Conservation (phyloP, 2,113 vertebrate genomes). For the Falco punctatus region DNA sequence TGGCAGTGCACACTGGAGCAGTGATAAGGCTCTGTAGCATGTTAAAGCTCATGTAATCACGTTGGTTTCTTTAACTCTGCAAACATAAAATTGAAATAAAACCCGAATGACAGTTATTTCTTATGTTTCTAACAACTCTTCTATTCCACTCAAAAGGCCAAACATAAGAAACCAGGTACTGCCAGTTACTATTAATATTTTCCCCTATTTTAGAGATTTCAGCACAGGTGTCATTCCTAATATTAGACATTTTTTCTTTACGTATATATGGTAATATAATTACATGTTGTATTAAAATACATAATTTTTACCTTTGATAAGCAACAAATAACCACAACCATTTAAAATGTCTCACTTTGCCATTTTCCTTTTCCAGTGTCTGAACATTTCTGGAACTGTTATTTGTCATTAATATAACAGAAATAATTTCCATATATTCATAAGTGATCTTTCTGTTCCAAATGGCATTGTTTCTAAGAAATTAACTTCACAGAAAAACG, state of each 20-base stretch:
- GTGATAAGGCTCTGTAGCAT: not conserved
- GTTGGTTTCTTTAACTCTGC: not conserved
- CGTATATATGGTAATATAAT: not conserved
- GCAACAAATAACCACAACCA: not conserved
- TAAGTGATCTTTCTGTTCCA: not conserved
- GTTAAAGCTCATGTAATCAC: not conserved
- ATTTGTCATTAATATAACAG: not conserved
- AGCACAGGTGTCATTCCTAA: not conserved
- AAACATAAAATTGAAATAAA: not conserved
- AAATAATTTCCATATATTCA: not conserved
- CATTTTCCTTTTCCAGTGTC: not conserved
- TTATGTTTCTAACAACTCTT: not conserved
- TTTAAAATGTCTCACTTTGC: not conserved
- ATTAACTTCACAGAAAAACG: not conserved
- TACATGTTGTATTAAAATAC: not conserved
- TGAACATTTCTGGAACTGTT: not conserved
- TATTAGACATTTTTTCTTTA: not conserved
- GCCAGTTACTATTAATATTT: not conserved
- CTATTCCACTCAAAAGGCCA: not conserved
- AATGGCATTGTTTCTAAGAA: not conserved
- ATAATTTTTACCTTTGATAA: not conserved
- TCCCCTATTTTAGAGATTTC: not conserved
- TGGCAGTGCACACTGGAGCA: not conserved
- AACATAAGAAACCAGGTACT: not conserved
- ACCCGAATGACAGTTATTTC: not conserved